These are phyloP conservation scores for Pomatorhinus ruficollis DNA, from an alignment of 2,113 vertebrate species.

Conservation along the genomic window DNA sequence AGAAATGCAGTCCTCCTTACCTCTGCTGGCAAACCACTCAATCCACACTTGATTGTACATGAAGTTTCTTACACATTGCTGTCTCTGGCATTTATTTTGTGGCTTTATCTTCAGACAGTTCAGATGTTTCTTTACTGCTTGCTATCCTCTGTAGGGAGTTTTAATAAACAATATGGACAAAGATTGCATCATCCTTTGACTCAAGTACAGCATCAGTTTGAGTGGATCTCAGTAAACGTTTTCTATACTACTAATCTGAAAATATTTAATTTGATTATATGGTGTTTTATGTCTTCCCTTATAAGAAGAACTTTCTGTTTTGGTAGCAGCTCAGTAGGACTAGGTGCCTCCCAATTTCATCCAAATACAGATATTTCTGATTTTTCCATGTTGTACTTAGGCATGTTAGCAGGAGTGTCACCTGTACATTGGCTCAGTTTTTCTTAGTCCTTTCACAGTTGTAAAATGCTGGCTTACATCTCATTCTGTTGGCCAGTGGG, in stretches of 20 bases:
- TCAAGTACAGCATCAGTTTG: neutral
- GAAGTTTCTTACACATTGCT: neutral
- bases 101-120: neutral
- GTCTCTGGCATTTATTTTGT: neutral
- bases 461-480: neutral
- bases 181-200: neutral
- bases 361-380: neutral
- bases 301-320: neutral
- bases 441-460: neutral
- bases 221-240: neutral
- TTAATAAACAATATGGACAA: neutral
- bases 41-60: neutral
- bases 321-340: neutral
- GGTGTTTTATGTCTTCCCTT: neutral
- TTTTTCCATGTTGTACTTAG: neutral
- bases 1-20: neutral
- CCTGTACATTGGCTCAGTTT: neutral
- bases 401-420: neutral
- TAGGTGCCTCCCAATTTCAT: neutral
- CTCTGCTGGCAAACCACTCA: neutral
- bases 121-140: neutral
- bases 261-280: neutral
- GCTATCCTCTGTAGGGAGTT: neutral
- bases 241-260: neutral
- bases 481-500: neutral